Evolutionary conservation across 2,113 vertebrate genomes (phyloP).

Genomic region (Ginglymostoma cirratum): DNA sequence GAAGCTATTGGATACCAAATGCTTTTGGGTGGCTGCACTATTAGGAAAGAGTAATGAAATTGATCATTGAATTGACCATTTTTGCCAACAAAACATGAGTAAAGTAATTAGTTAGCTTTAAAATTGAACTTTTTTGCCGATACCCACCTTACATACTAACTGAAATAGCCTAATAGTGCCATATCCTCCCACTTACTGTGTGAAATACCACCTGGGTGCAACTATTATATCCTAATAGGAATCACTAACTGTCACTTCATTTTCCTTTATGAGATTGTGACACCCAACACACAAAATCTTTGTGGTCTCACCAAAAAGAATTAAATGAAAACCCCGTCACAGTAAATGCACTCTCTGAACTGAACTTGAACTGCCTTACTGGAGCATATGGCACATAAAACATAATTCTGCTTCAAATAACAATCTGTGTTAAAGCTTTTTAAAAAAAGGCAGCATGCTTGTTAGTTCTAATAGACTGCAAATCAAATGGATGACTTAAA

Average conservation of each 20-base stretch:
- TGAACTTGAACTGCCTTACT: background rate
- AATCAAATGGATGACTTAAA: background rate
- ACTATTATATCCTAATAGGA: background rate
- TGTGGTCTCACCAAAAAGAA: background rate
- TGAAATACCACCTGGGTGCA: background rate
- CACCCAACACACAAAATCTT: background rate
- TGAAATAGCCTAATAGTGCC: background rate
- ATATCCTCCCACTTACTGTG: background rate
- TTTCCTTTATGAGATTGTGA: background rate
- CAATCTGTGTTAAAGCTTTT: background rate
- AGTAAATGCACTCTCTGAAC: background rate
- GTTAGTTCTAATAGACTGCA: background rate
- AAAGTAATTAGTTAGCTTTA: background rate
- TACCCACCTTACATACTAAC: background rate
- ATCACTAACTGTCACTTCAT: background rate
- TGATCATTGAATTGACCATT: background rate
- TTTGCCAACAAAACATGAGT: background rate
- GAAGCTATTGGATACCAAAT: too few species aligned
- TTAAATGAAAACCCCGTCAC: background rate
- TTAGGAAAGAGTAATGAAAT: background rate
- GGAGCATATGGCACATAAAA: too few species aligned
- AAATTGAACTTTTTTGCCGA: background rate
- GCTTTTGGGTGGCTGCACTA: too few species aligned
- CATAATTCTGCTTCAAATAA: background rate
- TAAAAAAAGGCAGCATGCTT: background rate